Percentiles rank a stretch among this genome's conserved stretches.
These are phyloP conservation scores for Todiramphus saurophagus DNA, from an alignment of 2,113 vertebrate genomes.

Conservation along the genomic window DNA sequence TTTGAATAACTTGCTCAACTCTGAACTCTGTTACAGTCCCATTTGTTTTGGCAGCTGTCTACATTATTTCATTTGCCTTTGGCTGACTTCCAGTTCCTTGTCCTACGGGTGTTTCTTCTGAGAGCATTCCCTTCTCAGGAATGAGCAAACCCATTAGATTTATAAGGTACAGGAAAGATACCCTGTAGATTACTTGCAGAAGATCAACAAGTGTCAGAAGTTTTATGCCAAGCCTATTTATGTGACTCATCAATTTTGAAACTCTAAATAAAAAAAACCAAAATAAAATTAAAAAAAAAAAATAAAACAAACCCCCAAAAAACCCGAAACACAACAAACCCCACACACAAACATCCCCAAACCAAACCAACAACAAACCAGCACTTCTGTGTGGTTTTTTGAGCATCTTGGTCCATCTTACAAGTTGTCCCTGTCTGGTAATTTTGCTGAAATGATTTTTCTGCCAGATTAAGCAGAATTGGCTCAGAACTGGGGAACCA, in stretches of 20 bases:
- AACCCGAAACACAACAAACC: no score
- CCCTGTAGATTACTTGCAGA: background rate
- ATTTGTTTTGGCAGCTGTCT: background rate
- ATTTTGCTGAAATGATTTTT: background rate
- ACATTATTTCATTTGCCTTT: background rate
- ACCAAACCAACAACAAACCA: rapidly evolving
- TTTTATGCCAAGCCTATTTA: background rate
- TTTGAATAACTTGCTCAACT: background rate
- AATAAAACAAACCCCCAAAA: no score
- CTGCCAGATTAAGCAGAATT: background rate
- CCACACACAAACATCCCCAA: no score
- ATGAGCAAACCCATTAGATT: background rate
- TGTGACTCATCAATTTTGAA: background rate
- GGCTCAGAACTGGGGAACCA: background rate
- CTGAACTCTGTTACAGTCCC: rapidly evolving
- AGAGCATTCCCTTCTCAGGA: background rate
- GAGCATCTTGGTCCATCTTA: background rate
- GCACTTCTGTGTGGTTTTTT: background rate
- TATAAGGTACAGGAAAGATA: background rate
- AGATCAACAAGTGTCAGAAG: background rate
- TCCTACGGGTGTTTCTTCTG: background rate
- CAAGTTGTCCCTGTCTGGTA: rapidly evolving
- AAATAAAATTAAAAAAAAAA: no score
- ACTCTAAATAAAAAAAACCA: background rate
- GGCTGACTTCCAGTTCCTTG: background rate